Evolutionary conservation across 2,888 invertebrate species (phyloP).

Genomic region (Ormyrus thymus): DNA sequence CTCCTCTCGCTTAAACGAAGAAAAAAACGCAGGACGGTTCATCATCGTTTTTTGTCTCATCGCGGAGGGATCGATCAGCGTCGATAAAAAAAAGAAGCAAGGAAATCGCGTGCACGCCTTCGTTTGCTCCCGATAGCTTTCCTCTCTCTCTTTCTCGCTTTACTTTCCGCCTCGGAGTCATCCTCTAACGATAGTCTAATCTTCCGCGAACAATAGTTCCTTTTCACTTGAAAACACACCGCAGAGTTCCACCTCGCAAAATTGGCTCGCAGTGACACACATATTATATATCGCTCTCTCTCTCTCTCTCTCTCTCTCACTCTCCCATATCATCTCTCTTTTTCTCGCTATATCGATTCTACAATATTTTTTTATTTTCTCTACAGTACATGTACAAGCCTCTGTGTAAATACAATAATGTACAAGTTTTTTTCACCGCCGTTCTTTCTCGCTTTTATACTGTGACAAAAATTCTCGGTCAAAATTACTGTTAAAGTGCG

Average conservation of each 20-base stretch:
- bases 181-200: background rate
- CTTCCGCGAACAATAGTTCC: background rate
- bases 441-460: constrained; percentile 12
- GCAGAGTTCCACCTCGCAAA: constrained; percentile 40
- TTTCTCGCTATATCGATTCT: constrained; percentile 49
- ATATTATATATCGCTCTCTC: constrained; percentile 16
- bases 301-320: background rate
- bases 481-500: too few species aligned
- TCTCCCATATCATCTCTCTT: constrained; percentile 6
- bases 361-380: constrained; percentile 57
- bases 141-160: background rate
- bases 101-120: too few species aligned
- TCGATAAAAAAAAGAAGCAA: too few species aligned
- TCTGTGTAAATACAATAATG: constrained; percentile 71
- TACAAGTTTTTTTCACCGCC: constrained; percentile 64
- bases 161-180: background rate
- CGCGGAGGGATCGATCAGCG: too few species aligned
- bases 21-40: too few species aligned
- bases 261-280: constrained; percentile 38
- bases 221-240: constrained; percentile 3
- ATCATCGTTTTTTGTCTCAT: too few species aligned
- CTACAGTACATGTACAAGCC: constrained; percentile 65
- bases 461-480: too few species aligned
- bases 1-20: too few species aligned
- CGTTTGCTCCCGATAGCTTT: background rate